Evolutionary conservation across 2,888 invertebrate genomes (phyloP), one percentile per base, ranked within the genome.

Genomic region (Cinara cedri): DNA sequence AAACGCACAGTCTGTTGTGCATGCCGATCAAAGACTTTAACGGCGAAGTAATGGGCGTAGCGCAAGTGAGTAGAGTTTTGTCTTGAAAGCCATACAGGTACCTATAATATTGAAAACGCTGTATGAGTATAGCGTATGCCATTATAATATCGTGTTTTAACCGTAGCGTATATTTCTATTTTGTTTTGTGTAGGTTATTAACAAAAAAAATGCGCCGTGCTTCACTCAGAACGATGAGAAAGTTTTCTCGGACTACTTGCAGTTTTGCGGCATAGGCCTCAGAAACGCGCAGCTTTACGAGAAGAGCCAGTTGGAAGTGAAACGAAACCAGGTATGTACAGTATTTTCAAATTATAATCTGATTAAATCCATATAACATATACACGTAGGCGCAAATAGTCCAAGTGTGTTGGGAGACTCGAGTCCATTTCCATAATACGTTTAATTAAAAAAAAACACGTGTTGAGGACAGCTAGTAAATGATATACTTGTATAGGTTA

Each of bases 231-330:
- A 91, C 85, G 98, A 98, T 87, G 97, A 97, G 88, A 89, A 94
- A 86, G 91, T 97, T 80, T 97, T 97, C 87, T 89, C 92, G 81
- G 92, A 95, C 84, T 97, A 97, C 88, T 90, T 97, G 82, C 96
- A 96, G 87, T 97, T 97, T 87, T 97, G 97, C 87, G 97, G 97
- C 82, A 97, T 97, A 83, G 97, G 97, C 3, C 89, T 97, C 76
- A 90, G 95, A 82, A 97, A 97, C 86, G 97, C 97, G n/a, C 96
- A 96, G 86, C 89, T 97, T 55, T 97, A 96, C 86, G 96, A 97
- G 87, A 91, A 95, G 86, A 96, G 96, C 82, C 96, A 96, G 86
- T 87, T 96, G 85, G 97, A 97, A 88, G 95, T 96, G 83, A 96
- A 95, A 87, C 89, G 97, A 84, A 97, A 97, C 87, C 96, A 97